Conservation (phyloP, 2,888 invertebrate species). For the Hypsopygia costalis region DNA sequence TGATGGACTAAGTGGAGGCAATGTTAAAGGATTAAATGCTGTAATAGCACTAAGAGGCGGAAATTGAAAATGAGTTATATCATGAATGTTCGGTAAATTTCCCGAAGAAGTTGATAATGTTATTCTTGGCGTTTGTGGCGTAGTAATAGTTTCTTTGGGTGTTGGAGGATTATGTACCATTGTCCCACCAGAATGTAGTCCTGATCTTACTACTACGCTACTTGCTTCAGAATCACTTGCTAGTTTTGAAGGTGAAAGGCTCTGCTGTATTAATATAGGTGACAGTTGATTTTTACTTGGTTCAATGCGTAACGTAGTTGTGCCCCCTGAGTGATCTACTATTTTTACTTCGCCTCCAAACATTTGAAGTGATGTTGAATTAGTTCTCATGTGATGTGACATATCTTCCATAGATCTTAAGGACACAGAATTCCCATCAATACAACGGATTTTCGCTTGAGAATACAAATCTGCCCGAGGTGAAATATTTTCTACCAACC, state of each 20-base stretch:
- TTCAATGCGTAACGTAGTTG: conserved; percentile 85
- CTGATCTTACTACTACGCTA: conserved; percentile 89
- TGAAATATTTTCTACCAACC: conserved; percentile 60
- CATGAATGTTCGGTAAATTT: conserved; percentile 75
- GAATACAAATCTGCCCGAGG: conserved; percentile 64
- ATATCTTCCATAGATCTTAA: conserved; percentile 80
- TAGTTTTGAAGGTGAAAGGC: conserved; percentile 67
- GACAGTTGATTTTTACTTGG: conserved; percentile 80
- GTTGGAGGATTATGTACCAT: conserved; percentile 83
- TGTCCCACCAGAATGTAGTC: conserved; percentile 92
- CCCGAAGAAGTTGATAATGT: conserved; percentile 77
- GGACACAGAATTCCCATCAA: conserved; percentile 68
- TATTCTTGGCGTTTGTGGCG: conserved; percentile 77
- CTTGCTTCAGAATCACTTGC: conserved; percentile 76
- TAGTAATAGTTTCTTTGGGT: conserved; percentile 62
- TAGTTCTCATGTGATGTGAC: conserved; percentile 78
- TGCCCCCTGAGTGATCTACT: conserved; percentile 84
- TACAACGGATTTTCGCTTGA: conserved; percentile 72
- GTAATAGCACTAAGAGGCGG: conserved; percentile 86
- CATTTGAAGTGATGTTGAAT: conserved; percentile 81
- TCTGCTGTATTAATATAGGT: conserved; percentile 76
- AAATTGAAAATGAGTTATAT: conserved; percentile 81
- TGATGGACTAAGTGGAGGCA: conserved; percentile 76
- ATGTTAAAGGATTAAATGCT: conserved; percentile 84
- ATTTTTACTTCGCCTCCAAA: conserved; percentile 91